Evolutionary conservation across 2,113 vertebrate genomes (phyloP), one percentile per base, ranked within the genome.

Genomic region (Eira barbara): DNA sequence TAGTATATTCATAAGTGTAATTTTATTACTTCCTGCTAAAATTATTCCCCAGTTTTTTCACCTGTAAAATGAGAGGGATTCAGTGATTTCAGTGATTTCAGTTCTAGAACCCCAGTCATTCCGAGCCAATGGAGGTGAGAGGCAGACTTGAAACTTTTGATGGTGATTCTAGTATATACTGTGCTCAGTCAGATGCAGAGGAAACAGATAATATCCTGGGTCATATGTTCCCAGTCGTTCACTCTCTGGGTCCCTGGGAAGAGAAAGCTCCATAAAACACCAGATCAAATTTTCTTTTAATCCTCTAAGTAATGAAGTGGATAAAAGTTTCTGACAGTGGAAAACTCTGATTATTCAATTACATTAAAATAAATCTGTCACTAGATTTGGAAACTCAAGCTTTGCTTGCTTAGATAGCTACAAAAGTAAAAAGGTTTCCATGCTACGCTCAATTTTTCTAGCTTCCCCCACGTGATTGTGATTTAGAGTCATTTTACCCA

Each of bases 261-360:
- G 97, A 97, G 91, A 98, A 98, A 98, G 94, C 80, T 95, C 97
- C 97, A 97, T 96, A 98, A 98, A 98, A 94, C 97, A 97, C 94
- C 90, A 96, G 96, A 96, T 98, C 96, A 94, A 10, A 86, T 97
- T 95, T 90, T 97, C 97, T 97, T 97, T 96, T 98, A 97, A 98
- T 98, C 96, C 85, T 89, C 71, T 94, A 96, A 97, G 96, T 96
- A 96, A 91, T 94, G 91, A 95, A 97, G 93, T 96, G 91, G 91
- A 96, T 96, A 95, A 96, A 96, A 94, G 88, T 97, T 97, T 97
- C 94, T 95, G 95, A 89, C 96, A 95, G 94, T 97, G 97, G 97
- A 98, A 98, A 98, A 98, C 96, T 97, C 96, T 89, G 80, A 52
- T 95, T 97, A 96, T 94, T 97, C 94, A 95, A 78, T 97, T 93